Evolutionary conservation across 2,113 vertebrate species (phyloP).

Genomic region (Zapus hudsonius): DNA sequence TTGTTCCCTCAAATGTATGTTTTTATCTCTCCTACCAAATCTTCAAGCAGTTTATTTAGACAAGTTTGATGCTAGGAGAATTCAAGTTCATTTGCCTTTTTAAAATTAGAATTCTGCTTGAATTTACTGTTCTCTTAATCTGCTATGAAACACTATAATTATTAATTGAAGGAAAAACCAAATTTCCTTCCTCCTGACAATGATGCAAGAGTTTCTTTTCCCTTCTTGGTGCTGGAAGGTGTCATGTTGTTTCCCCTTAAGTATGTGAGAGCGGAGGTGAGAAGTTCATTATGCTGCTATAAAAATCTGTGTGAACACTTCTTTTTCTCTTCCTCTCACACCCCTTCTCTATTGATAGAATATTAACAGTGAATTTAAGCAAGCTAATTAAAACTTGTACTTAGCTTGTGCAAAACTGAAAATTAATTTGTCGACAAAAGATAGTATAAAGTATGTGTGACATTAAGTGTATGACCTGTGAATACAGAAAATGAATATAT

Average conservation of each 20-base stretch:
- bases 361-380: slow-evolving; percentile 56
- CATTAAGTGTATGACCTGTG: not conserved
- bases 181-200: slow-evolving; percentile 70
- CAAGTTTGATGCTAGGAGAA: slow-evolving; percentile 49
- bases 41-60: slow-evolving; percentile 63
- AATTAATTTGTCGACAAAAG: slow-evolving; percentile 37
- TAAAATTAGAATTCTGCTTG: slow-evolving; percentile 59
- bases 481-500: slow-evolving; percentile 17
- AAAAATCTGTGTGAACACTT: slow-evolving; percentile 65
- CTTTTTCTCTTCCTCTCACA: slow-evolving; percentile 29
- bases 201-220: slow-evolving; percentile 61
- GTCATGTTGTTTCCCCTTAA: slow-evolving; percentile 63
- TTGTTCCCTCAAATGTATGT: not conserved
- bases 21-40: slow-evolving; percentile 39
- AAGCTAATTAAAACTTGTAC: slow-evolving; percentile 44
- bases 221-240: slow-evolving; percentile 64
- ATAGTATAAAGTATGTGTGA: not conserved
- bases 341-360: slow-evolving; percentile 21
- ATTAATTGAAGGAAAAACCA: not conserved
- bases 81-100: slow-evolving; percentile 64
- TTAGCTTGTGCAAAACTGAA: slow-evolving; percentile 54
- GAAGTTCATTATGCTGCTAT: slow-evolving; percentile 63
- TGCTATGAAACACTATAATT: slow-evolving; percentile 16
- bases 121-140: slow-evolving; percentile 36
- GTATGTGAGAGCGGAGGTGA: slow-evolving; percentile 67